Evolutionary conservation across 2,888 invertebrate species (phyloP), one percentile per base, ranked within the genome.

Genomic region (Alcis repandata): DNA sequence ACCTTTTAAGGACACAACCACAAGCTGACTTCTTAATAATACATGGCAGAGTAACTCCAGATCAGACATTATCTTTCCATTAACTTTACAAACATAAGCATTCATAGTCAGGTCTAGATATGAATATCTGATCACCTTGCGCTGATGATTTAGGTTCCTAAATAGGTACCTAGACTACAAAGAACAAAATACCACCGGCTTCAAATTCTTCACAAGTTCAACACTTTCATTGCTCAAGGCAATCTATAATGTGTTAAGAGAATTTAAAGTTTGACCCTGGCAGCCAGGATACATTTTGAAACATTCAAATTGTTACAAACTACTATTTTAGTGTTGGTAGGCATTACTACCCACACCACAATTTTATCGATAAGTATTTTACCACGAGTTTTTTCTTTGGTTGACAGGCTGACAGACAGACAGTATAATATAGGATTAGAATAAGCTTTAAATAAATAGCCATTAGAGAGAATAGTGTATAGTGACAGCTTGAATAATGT

Each of bases 111-210:
- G 13, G 36, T 19, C 17, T 43, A 49, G 36, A 22, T 51, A 32
- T 45, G 20, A 6, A 17, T 33, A 49, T 62, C 41, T 49, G 48
- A 49, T 49, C 36, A 62, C 61, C 54, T 62, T 62, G 54, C 33
- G 20, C 41, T 9, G 20, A 11, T 22, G 22, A 41, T 61, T 54
- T 48, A 61, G 33, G 20, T 56, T 22, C 15, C 40, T 32, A 4
- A 27, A 4, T 32, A 41, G 19, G 11, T 38, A 51, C n/a, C 36
- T 60, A 60, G 27, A 53, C 59, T 52, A 59, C 46, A 53, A 53
- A 46, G 60, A 60, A 60, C 22, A 36, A 32, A 27, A 52, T 15
- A 48, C 19, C 20, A 51, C 19, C 36, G 15, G 43, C 20, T 43
- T 6, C 1, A 49, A 36, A 59, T 51, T 59, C 49, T 41, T 59